phyloP scores from a whole-genome alignment of 2,113 vertebrate genomes.

The Centropristis striata region DNA sequence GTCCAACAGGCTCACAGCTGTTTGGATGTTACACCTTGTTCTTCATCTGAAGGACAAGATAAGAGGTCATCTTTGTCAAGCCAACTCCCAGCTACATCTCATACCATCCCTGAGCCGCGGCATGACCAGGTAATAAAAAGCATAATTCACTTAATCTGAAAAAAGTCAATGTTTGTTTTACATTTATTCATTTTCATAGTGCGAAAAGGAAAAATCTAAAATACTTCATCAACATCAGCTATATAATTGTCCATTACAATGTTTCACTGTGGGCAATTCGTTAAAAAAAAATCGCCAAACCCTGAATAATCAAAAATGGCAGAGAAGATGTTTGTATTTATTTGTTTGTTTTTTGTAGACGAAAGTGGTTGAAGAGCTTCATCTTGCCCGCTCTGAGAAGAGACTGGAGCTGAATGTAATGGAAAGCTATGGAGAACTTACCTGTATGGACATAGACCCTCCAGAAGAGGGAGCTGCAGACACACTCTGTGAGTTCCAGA shows the following conservation, averaged over 20 bases:
- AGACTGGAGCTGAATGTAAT: conserved; percentile 84
- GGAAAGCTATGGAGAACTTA: conserved; percentile 90
- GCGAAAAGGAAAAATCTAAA: too few species aligned
- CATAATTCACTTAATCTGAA: not conserved
- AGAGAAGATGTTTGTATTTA: not conserved
- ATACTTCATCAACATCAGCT: too few species aligned
- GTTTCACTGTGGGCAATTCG: too few species aligned
- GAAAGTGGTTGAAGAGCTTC: conserved; percentile 90
- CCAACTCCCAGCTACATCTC: not conserved
- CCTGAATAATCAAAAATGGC: not conserved
- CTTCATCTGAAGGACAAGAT: conserved; percentile 29
- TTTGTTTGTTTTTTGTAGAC: conserved; percentile 78
- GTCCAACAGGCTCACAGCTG: not conserved
- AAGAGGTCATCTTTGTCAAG: not conserved
- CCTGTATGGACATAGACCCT: conserved; percentile 92
- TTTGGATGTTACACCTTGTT: not conserved
- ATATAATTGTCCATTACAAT: too few species aligned
- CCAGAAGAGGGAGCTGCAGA: conserved; percentile 82
- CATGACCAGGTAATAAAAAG: conserved; percentile 62
- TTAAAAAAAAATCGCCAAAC: too few species aligned
- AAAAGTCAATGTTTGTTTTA: not conserved
- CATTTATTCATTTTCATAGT: not conserved
- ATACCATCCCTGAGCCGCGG: not conserved
- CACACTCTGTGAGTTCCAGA: conserved; percentile 76
- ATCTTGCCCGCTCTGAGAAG: conserved; percentile 88